phyloP scores from a whole-genome alignment of 37 sponge, comb jelly and placozoan species.

The Geodia barretti region DNA sequence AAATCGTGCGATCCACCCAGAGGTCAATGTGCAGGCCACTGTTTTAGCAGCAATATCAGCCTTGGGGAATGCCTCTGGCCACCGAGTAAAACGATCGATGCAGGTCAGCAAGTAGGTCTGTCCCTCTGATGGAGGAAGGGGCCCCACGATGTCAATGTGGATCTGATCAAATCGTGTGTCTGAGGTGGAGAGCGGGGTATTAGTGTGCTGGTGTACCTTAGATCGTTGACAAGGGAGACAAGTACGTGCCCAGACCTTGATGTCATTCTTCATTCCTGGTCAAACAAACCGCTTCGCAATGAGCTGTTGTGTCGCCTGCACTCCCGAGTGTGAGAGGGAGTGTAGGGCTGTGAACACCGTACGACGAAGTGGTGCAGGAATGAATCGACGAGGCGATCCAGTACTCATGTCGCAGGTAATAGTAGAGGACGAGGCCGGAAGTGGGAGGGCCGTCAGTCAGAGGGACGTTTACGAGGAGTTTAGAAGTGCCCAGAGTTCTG shows the following conservation, averaged over 20 bases:
- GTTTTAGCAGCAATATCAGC: slow-evolving; percentile 7
- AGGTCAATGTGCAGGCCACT: neutral
- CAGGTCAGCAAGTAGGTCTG: no score
- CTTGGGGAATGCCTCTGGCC: slow-evolving; percentile 13
- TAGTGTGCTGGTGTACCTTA: slow-evolving; percentile 1
- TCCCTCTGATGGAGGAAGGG: slow-evolving; percentile 11
- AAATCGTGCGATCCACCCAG: slow-evolving; percentile 12
- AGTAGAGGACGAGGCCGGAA: no score
- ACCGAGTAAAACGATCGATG: slow-evolving; percentile 17
- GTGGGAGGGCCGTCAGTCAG: no score
- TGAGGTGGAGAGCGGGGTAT: slow-evolving; percentile 2
- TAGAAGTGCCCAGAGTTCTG: no score
- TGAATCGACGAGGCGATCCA: no score
- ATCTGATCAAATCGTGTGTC: slow-evolving; percentile 2
- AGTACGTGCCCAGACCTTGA: slow-evolving; percentile 1
- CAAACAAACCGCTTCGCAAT: neutral
- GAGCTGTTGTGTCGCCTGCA: neutral
- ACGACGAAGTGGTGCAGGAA: no score
- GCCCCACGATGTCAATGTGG: neutral
- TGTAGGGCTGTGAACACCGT: neutral
- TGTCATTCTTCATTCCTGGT: slow-evolving; percentile 5
- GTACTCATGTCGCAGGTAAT: no score
- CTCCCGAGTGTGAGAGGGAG: neutral
- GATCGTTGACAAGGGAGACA: slow-evolving; percentile 5
- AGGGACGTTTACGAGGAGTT: no score